Percentiles rank a stretch among this genome's conserved stretches.
Conservation (phyloP, 2,888 invertebrate genomes). For the Drosophila nigritarsus region DNA sequence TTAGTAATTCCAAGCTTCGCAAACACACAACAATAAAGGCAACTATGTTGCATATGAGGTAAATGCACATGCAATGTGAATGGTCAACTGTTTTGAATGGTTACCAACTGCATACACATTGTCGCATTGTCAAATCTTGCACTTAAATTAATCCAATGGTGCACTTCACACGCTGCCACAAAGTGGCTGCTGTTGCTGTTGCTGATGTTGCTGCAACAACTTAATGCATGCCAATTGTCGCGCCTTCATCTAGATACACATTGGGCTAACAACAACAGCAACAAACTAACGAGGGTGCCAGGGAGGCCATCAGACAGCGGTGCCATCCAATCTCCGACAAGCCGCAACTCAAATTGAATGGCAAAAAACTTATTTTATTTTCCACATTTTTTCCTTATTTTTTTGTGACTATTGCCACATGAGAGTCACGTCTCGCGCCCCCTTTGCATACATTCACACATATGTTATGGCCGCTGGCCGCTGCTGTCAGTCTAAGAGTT, state of each 20-base stretch:
- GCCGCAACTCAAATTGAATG: slow-evolving; percentile 71
- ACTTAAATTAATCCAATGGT: slow-evolving; percentile 59
- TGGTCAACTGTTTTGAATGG: slow-evolving; percentile 32
- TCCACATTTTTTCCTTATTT: slow-evolving; percentile 30
- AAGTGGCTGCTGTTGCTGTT: slow-evolving; percentile 36
- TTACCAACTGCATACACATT: slow-evolving; percentile 19
- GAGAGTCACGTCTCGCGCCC: slow-evolving; percentile 34
- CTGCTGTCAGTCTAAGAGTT: slow-evolving; percentile 65
- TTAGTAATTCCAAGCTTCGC: neutral
- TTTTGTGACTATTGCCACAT: slow-evolving; percentile 62
- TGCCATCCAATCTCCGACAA: slow-evolving; percentile 64
- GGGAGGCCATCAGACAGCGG: slow-evolving; percentile 56
- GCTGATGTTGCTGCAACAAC: slow-evolving; percentile 63
- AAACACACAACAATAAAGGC: slow-evolving; percentile 1
- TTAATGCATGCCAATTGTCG: slow-evolving; percentile 81
- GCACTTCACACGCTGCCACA: slow-evolving; percentile 73
- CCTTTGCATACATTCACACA: slow-evolving; percentile 31
- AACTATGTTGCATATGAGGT: neutral
- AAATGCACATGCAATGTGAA: slow-evolving; percentile 16
- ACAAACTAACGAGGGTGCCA: slow-evolving; percentile 56
- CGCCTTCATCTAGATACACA: slow-evolving; percentile 81
- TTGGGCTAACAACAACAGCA: slow-evolving; percentile 62
- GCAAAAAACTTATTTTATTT: slow-evolving; percentile 55
- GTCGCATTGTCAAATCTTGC: slow-evolving; percentile 53
- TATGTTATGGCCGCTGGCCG: slow-evolving; percentile 56